Evolutionary conservation across 2,113 vertebrate species (phyloP), one percentile per base, ranked within the genome.

Genomic region (Eupsittula cactorum): DNA sequence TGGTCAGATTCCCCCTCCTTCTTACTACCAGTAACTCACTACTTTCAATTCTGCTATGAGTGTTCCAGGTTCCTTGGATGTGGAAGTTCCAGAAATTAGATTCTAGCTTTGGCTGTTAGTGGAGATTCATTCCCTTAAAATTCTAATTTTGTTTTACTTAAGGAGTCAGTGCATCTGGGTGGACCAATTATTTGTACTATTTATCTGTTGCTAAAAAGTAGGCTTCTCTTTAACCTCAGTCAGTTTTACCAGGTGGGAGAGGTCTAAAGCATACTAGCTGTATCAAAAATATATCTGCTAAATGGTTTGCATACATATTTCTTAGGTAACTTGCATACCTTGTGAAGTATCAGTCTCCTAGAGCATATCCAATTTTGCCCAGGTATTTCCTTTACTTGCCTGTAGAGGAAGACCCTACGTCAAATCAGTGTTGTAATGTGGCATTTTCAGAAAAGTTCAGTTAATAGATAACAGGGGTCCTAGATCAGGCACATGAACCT

Each of bases 341-440:
- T 75, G 9, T 39, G 69, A 67, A 80, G 16, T 33, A 47, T 1
- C 29, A 13, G 20, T 21, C 13, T 91, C 16, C 42, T 83, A 28
- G 28, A 52, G 10, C 8, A 44, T 3, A 9, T 16, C 7, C 1
- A 1, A 3, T 80, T 88, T 80, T 50, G 29, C 64, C 37, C 12
- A 1, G 10, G 1, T 71, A 6, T 8, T 59, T 70, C 19, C 28
- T 29, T 37, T 41, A 9, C 15, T 59, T 67, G 23, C 7, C 42
- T 42, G 2, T 1, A 7, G 23, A 80, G 13, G 35, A 68, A 2
- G 6, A 21, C 4, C 49, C 8, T n/a, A 2, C 2, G 25, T 10
- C 28, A 64, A 44, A 37, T 6, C 7, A 74, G 11, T 13, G 28
- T 59, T 49, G 20, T 52, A 67, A 57, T 17, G 11, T 33, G 37